These are phyloP conservation scores for Araneus ventricosus DNA, from an alignment of 1,140 invertebrate genomes.

Conservation along the genomic window DNA sequence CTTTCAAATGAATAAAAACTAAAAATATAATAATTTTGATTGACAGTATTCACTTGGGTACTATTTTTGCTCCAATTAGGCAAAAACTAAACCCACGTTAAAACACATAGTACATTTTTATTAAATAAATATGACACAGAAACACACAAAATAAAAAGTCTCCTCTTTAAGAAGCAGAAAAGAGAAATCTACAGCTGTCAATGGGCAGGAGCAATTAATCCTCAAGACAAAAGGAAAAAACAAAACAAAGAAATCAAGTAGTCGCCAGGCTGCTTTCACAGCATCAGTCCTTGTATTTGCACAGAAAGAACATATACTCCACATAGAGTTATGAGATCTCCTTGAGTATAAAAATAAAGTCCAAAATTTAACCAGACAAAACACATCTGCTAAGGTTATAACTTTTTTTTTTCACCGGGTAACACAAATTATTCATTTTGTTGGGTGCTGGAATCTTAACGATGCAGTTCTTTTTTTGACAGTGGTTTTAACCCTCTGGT, in stretches of 20 bases:
- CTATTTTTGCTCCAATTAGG: not conserved
- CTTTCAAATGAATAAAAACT: not conserved
- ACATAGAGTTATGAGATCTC: constrained; percentile 69
- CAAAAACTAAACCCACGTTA: not conserved
- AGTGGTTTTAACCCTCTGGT: not conserved
- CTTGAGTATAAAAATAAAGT: constrained; percentile 74
- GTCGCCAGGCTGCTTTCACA: constrained; percentile 46
- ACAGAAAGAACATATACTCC: constrained; percentile 71
- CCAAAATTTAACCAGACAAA: constrained; percentile 71
- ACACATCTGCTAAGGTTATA: constrained; percentile 68
- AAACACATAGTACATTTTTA: constrained; percentile 13
- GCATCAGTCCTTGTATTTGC: constrained; percentile 39
- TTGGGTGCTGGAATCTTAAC: not conserved
- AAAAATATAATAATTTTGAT: not conserved
- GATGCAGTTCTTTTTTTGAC: not conserved
- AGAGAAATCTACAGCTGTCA: constrained; percentile 61
- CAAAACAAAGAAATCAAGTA: constrained; percentile 51
- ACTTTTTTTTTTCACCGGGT: constrained; percentile 66
- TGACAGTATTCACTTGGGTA: not conserved
- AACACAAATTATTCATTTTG: constrained; percentile 64
- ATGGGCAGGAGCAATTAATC: not conserved
- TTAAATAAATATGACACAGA: constrained; percentile 71
- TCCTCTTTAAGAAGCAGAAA: not conserved
- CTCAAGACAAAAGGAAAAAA: constrained; percentile 12
- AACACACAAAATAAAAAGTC: constrained; percentile 37